Conservation (phyloP, 2,888 invertebrate species). For the Pyralis farinalis region DNA sequence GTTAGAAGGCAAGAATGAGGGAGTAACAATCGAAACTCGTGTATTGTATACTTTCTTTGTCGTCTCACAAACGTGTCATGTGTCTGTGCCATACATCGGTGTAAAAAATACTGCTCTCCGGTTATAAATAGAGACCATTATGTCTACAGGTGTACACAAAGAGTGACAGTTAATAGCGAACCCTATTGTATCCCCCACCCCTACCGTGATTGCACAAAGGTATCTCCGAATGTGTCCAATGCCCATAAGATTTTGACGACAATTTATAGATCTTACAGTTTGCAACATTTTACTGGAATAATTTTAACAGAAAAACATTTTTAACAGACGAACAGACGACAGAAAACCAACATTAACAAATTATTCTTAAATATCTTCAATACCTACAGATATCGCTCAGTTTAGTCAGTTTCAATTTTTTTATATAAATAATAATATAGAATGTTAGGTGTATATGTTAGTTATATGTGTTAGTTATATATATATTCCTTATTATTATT, state of each 20-base stretch:
- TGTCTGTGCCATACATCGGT: background rate
- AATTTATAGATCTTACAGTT: background rate
- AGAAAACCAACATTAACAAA: too few species aligned
- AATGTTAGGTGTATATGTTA: too few species aligned
- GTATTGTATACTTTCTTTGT: slow-evolving; percentile 3
- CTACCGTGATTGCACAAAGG: slow-evolving; percentile 5
- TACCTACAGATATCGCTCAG: too few species aligned
- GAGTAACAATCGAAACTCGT: slow-evolving; percentile 4
- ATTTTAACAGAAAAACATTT: too few species aligned
- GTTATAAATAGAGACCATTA: slow-evolving; percentile 1
- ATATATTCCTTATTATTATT: too few species aligned
- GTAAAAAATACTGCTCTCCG: slow-evolving; percentile 1
- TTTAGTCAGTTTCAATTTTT: too few species aligned
- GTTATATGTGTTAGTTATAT: too few species aligned
- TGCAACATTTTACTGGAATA: too few species aligned
- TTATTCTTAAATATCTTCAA: too few species aligned
- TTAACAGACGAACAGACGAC: too few species aligned
- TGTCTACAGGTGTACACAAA: slow-evolving; percentile 3
- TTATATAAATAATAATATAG: too few species aligned
- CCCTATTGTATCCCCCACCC: background rate
- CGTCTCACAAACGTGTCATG: slow-evolving; percentile 7
- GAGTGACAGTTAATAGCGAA: background rate
- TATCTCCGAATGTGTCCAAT: background rate
- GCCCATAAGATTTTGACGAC: background rate
- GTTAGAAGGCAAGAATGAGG: slow-evolving; percentile 1